Evolutionary conservation across 2,797 vertebrate genomes (phyloP), one percentile per base, ranked within the genome.

Genomic region (Artibeus jamaicensis): DNA sequence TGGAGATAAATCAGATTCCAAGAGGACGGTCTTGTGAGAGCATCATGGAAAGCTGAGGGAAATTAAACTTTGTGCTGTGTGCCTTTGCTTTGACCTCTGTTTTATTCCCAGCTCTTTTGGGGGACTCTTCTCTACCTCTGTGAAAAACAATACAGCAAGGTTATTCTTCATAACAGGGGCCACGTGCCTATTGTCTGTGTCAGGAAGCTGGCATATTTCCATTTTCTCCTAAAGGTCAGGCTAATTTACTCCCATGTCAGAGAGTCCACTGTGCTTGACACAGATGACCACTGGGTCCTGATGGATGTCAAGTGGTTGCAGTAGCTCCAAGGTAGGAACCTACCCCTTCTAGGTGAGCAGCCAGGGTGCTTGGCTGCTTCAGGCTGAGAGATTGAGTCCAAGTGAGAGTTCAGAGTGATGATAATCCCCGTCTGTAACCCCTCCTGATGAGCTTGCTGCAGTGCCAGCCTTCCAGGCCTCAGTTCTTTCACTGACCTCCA

Each of bases 211-310:
- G 78, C 62, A 24, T 53, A 97, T 68, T 81, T 98, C 67, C 65
- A 79, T 95, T 73, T 94, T 94, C 78, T 98, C 86, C 92, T 87
- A 90, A 90, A 76, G 90, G 91, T 89, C 65, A 97, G 95, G 94
- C 91, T 94, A 94, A 82, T 93, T 97, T 97, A 91, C 48, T 79
- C 71, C 57, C 68, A 18, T 22, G 65, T 71, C 39, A 86, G 74
- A 93, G 95, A 95, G 91, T 57, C 22, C 78, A 86, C 11, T 67
- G 78, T 34, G 74, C 92, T 97, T 88, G 65, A 91, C 96, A 70
- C 6, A 57, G 57, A 79, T 48, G 44, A 53, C 76, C 29, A 32
- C 53, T 11, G 22, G 50, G 42, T 46, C 91, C 91, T 70, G 74
- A 97, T 42, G 53, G 53, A 79, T 19, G 6, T 79, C 77, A 92